A percentile compares a stretch with the other conserved stretches of the same genome.
phyloP scores from a whole-genome alignment of 2,888 invertebrate genomes.

The Andrena minutula region DNA sequence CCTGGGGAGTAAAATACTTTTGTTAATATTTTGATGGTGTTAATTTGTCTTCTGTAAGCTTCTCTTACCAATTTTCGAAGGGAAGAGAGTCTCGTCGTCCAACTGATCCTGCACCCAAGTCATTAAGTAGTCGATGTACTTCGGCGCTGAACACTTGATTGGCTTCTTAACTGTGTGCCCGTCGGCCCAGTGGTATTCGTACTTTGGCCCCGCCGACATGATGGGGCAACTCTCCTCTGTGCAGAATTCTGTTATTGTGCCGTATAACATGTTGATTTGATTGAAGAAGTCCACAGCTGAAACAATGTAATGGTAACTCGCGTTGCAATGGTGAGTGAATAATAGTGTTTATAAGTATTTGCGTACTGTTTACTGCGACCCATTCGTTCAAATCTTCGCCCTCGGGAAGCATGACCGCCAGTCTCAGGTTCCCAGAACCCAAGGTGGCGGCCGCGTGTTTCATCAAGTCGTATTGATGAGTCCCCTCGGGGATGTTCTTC shows the following conservation, averaged over 20 bases:
- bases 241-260: slow-evolving; percentile 99
- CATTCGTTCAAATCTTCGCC: slow-evolving; percentile 99
- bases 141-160: slow-evolving; percentile 99
- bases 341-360: background rate
- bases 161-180: slow-evolving; percentile 99
- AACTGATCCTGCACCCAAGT: slow-evolving; percentile 99
- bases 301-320: slow-evolving; percentile 66
- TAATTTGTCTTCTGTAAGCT: slow-evolving; percentile 1
- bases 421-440: slow-evolving; percentile 97
- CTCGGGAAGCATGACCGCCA: slow-evolving; percentile 98
- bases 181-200: slow-evolving; percentile 99
- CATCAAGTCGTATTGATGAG: slow-evolving; percentile 99
- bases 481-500: slow-evolving; percentile 99
- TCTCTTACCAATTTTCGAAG: slow-evolving; percentile 95
- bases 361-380: slow-evolving; percentile 99
- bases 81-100: slow-evolving; percentile 99
- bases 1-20: slow-evolving; percentile 86
- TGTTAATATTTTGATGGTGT: background rate
- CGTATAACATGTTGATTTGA: slow-evolving; percentile 99
- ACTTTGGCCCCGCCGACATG: slow-evolving; percentile 99
- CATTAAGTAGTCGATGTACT: slow-evolving; percentile 99
- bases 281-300: slow-evolving; percentile 99
- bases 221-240: slow-evolving; percentile 98
- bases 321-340: background rate
- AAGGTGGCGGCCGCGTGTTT: slow-evolving; percentile 99